Conservation (phyloP, 2,113 vertebrate genomes). For the Poeciliopsis retropinna region DNA sequence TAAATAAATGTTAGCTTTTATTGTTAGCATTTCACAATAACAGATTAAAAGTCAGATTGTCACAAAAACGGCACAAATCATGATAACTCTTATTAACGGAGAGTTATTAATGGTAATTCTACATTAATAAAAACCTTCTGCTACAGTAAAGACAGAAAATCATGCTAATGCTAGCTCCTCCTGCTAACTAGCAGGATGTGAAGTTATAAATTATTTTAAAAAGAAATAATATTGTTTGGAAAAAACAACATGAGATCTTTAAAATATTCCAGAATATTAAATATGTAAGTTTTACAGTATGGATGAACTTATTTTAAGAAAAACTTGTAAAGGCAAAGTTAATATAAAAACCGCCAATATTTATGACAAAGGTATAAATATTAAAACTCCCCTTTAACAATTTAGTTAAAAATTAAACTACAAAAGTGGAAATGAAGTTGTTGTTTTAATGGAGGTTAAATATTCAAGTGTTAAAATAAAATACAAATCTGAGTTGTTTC, state of each 20-base stretch:
- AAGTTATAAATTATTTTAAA: background rate
- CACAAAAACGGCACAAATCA: background rate
- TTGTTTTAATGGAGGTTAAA: background rate
- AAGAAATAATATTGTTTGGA: background rate
- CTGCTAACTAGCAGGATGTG: background rate
- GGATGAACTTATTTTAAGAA: background rate
- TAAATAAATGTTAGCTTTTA: background rate
- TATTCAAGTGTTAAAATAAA: background rate
- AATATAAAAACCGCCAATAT: background rate
- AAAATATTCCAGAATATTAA: background rate
- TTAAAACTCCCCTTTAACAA: background rate
- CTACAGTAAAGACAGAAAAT: background rate
- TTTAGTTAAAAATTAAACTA: background rate
- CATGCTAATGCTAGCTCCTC: background rate
- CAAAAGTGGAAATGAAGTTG: background rate
- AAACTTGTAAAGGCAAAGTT: background rate
- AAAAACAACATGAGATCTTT: background rate
- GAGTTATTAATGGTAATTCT: too few species aligned
- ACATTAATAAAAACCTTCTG: background rate
- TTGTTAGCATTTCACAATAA: background rate
- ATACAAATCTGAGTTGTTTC: background rate
- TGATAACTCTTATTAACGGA: background rate
- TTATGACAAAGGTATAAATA: background rate
- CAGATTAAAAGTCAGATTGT: background rate
- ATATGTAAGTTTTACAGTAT: background rate